phyloP scores from a whole-genome alignment of 2,888 invertebrate genomes.

The Polietes domitor region DNA sequence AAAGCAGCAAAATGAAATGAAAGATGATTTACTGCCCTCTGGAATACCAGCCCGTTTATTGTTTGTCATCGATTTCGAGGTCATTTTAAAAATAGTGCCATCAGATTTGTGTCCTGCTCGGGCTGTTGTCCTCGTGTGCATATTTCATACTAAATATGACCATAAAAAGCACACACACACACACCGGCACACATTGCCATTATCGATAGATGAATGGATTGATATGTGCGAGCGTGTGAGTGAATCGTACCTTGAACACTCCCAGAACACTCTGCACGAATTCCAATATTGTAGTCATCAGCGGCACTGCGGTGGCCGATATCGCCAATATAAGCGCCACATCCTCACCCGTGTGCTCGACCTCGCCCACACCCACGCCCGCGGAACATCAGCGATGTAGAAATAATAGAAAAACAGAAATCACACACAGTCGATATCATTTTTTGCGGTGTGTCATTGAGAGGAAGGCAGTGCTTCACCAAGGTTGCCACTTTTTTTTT shows the following conservation, averaged over 20 bases:
- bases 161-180: slow-evolving; percentile 21
- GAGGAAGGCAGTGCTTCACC: not conserved
- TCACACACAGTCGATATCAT: slow-evolving; percentile 22
- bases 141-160: slow-evolving; percentile 45
- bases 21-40: slow-evolving; percentile 11
- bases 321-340: slow-evolving; percentile 27
- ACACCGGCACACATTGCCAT: slow-evolving; percentile 1
- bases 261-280: slow-evolving; percentile 55
- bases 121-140: slow-evolving; percentile 35
- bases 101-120: slow-evolving; percentile 23
- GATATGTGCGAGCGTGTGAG: not conserved
- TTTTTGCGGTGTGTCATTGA: not conserved
- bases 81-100: slow-evolving; percentile 68
- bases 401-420: slow-evolving; percentile 6
- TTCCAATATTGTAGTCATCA: slow-evolving; percentile 65
- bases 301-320: slow-evolving; percentile 23
- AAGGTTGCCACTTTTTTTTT: not conserved
- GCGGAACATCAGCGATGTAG: slow-evolving; percentile 27
- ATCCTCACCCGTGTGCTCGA: slow-evolving; percentile 25
- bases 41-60: slow-evolving; percentile 37
- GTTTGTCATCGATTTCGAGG: slow-evolving; percentile 68
- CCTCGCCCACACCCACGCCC: slow-evolving; percentile 16
- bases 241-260: slow-evolving; percentile 56
- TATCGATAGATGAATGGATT: not conserved
- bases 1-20: slow-evolving; percentile 15